Base-by-base conservation (phyloP, 2,888 invertebrate species). In the Exephanes ischioxanthus region DNA sequence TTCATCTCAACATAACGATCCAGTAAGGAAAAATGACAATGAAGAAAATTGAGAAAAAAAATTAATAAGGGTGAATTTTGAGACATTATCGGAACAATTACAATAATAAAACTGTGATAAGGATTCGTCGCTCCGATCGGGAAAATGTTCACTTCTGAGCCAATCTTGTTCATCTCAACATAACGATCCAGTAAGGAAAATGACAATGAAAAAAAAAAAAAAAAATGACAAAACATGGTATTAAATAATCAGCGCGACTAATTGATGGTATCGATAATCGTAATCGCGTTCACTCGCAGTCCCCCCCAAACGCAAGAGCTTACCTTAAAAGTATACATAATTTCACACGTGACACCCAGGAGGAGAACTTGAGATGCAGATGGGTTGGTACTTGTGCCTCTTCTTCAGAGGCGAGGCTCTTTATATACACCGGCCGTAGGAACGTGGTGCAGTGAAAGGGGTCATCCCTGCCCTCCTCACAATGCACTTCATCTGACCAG, bases 401-500 rank as follows among this genome's bases (percentile, higher is more conserved):
- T 91, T 93, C 92, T 90, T 92, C 90, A 91, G 92, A 92, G 91
- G 92, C 91, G 90, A 92, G 92, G 92, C 93, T 93, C 93, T 92
- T 93, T 93, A 93, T 93, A 93, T 93, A 93, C 93, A 90, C 85
- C 92, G 91, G 89, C 89, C 90, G 90, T 89, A 91, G 90, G 91
- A 93, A 92, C 93, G 91, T 92, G 91, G 91, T 93, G 90, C 91
- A 93, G 94, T 94, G 94, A 94, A 94, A 94, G 94, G 94, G 94
- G 94, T 94, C 94, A 94, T 94, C 94, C 94, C 94, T 94, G 94
- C 94, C 93, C 91, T 92, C 91, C 91, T 92, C 92, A 93, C 92
- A 93, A 93, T 93, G 90, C 91, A 91, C 91, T 90, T 91, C 92
- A 91, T 92, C 92, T 92, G 92, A 92, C 92, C 93, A 91, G 90